These are phyloP conservation scores for Parazoanthus swiftii DNA, from an alignment of 92 coral and sea anemone genomes.

Conservation along the genomic window DNA sequence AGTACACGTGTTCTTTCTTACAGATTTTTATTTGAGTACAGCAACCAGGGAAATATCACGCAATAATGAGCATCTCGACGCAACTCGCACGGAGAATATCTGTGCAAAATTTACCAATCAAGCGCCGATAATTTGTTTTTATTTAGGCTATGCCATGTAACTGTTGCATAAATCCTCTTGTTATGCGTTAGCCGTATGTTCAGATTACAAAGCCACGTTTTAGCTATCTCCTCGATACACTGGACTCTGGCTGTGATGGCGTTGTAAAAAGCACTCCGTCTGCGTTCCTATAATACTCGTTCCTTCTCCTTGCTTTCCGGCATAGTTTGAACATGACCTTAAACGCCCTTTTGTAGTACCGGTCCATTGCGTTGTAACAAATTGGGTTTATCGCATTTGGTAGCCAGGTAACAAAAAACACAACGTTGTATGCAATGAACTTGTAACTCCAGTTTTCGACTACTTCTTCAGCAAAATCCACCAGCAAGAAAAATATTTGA, in stretches of 20 bases:
- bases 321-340: not conserved
- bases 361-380: conserved; percentile 62
- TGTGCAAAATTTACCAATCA: too few species aligned
- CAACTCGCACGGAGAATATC: not conserved
- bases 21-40: too few species aligned
- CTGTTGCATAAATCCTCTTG: not conserved
- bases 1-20: not conserved
- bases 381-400: conserved; percentile 63
- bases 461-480: conserved; percentile 41
- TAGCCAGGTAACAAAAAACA: conserved; percentile 56
- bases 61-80: not conserved
- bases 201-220: not conserved
- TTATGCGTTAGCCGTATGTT: not conserved
- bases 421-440: conserved; percentile 23
- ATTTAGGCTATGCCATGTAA: too few species aligned
- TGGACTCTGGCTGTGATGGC: not conserved
- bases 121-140: too few species aligned
- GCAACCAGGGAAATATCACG: not conserved
- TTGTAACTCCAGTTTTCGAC: conserved; percentile 42
- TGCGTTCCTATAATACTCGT: not conserved
- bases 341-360: conserved; percentile 45
- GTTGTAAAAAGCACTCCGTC: not conserved
- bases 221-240: not conserved
- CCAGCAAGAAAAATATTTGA: conserved; percentile 50
- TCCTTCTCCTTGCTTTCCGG: not conserved